Evolutionary conservation across 2,113 vertebrate genomes (phyloP), one percentile per base, ranked within the genome.

Genomic region (Zosterops japonicus): DNA sequence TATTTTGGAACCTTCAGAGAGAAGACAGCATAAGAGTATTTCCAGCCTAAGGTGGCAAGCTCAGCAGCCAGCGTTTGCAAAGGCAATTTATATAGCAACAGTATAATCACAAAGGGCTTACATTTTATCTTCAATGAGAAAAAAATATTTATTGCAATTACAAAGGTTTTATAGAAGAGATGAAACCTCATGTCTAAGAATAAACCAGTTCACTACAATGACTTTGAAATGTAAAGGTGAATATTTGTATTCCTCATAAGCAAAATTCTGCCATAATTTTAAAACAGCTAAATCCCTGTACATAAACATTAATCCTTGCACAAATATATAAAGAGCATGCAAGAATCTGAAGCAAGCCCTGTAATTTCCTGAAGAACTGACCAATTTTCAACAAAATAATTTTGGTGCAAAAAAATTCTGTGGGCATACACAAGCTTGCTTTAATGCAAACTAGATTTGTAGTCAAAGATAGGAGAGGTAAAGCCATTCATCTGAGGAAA

Each of bases 401-500:
- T 72, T 57, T 52, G 7, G 12, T 29, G 50, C 15, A 52, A 55
- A 81, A 29, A 7, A 4, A 2, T 44, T 83, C 77, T 49, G 7
- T 59, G 35, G 12, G 11, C 23, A 61, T 56, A n/a, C 31, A n/a
- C 7, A 4, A 83, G 20, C 71, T 80, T 77, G 25, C 21, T 61
- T 47, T 92, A 50, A 81, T 74, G 64, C 42, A 70, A 57, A 61
- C 22, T 46, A 74, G 55, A 81, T 81, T 90, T 83, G 71, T 47
- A 90, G 68, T 86, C 71, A 74, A 69, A 86, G 27, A 42, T 25
- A 53, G 55, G 31, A 86, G 59, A 90, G 39, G 63, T 69, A 29
- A 91, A 94, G 57, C 33, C 46, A 70, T 90, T 93, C 63, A 65
- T 90, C 75, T 93, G 80, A 89, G 56, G 87, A 88, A 63, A 96